phyloP scores from a whole-genome alignment of 2,797 vertebrate species.

The Coluber constrictor region DNA sequence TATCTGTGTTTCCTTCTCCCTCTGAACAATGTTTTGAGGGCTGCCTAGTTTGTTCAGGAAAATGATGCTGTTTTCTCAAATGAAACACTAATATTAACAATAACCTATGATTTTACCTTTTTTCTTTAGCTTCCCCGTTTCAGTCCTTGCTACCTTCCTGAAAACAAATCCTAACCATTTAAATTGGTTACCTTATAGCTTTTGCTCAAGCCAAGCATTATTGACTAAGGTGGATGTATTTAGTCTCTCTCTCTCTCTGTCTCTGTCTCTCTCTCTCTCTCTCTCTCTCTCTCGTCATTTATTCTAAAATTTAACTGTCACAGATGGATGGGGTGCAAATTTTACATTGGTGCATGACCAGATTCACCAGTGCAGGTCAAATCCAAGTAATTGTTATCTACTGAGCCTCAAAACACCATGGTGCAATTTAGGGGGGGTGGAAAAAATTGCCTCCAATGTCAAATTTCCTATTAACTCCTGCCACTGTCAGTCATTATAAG shows the following conservation, averaged over 20 bases:
- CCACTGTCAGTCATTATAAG: conserved; percentile 17
- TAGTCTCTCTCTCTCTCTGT: too few species aligned
- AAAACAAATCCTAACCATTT: neutral
- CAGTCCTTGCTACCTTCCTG: neutral
- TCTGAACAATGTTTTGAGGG: neutral
- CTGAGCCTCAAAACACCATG: conserved; percentile 4
- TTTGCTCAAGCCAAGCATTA: neutral
- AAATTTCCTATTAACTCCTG: conserved; percentile 38
- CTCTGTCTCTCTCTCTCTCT: too few species aligned
- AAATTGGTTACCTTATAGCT: neutral
- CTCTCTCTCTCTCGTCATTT: too few species aligned
- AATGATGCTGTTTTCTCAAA: neutral
- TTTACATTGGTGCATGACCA: conserved; percentile 27
- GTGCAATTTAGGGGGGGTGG: neutral
- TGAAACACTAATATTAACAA: neutral
- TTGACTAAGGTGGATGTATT: neutral
- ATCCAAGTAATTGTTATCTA: conserved; percentile 45
- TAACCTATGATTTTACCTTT: neutral
- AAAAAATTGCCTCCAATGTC: conserved; percentile 42
- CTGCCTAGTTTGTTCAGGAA: neutral
- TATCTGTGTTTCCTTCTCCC: neutral
- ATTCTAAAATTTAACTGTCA: conserved; percentile 4
- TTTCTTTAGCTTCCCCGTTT: neutral
- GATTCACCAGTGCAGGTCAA: conserved; percentile 25
- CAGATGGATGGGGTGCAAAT: conserved; percentile 20